Conservation (phyloP, 2,113 vertebrate species). For the Varanus komodoensis region DNA sequence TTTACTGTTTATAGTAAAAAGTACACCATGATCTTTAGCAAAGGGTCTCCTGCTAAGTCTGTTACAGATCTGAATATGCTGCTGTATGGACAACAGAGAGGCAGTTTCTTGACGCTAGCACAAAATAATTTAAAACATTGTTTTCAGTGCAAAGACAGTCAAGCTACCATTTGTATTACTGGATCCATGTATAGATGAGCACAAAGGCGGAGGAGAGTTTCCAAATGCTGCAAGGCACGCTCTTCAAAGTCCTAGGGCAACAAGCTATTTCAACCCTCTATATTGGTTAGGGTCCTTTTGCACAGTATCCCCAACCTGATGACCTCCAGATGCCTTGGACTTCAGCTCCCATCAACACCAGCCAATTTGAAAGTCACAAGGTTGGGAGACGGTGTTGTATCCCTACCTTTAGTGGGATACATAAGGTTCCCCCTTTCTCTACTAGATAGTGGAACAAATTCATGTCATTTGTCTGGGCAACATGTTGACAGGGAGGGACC, state of each 20-base stretch:
- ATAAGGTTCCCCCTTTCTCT: neutral
- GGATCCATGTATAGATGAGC: neutral
- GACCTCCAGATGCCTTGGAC: no score
- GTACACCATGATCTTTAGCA: constrained; percentile 84
- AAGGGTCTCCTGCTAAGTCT: constrained; percentile 57
- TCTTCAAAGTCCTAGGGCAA: neutral
- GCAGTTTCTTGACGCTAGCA: constrained; percentile 42
- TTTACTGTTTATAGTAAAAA: constrained; percentile 80
- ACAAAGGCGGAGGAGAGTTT: neutral
- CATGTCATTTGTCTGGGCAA: no score
- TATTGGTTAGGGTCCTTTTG: neutral
- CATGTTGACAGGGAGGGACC: neutral
- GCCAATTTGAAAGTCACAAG: neutral
- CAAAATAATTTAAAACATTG: constrained; percentile 59
- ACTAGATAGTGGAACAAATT: neutral
- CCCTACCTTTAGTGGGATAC: neutral
- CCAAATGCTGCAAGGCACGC: no score
- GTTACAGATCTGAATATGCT: constrained; percentile 57
- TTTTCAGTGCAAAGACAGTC: constrained; percentile 35
- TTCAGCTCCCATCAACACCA: no score
- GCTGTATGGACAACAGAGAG: constrained; percentile 70
- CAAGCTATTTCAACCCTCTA: neutral
- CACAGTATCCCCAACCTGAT: no score
- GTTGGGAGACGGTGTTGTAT: neutral
- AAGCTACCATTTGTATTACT: neutral